Conservation (phyloP, 2,113 vertebrate species). For the Myocastor coypus region DNA sequence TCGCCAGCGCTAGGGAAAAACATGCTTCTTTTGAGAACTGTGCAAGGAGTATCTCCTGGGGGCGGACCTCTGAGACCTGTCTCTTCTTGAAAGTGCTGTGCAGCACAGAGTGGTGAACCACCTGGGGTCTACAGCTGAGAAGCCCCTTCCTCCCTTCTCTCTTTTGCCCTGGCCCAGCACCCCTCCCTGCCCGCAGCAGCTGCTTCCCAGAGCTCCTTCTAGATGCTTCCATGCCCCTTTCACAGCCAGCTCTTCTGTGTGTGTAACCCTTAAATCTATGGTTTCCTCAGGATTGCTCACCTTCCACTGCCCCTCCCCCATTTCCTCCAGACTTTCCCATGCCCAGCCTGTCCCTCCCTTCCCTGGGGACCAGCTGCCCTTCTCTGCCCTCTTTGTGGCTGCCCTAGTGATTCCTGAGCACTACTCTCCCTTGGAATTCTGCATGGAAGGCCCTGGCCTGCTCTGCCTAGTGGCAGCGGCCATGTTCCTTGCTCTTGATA, state of each 20-base stretch:
- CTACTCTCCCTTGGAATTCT: not conserved
- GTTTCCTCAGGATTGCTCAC: not conserved
- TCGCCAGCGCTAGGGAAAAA: not conserved
- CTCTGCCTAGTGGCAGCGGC: not conserved
- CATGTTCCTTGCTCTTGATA: not conserved
- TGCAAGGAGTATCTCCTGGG: not conserved
- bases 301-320: not conserved
- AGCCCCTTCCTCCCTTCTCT: not conserved
- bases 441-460: not conserved
- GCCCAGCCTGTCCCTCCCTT: not conserved
- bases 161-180: accelerated
- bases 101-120: not conserved
- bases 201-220: not conserved
- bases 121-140: not conserved
- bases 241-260: not conserved
- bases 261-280: not conserved
- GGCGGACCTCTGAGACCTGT: not conserved
- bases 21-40: not conserved
- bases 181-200: not conserved
- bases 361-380: not conserved
- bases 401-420: not conserved
- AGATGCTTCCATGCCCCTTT: not conserved
- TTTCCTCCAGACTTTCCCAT: not conserved
- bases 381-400: not conserved
- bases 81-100: not conserved